phyloP scores from a whole-genome alignment of 2,797 vertebrate genomes.

The Phaenicophaeus curvirostris region DNA sequence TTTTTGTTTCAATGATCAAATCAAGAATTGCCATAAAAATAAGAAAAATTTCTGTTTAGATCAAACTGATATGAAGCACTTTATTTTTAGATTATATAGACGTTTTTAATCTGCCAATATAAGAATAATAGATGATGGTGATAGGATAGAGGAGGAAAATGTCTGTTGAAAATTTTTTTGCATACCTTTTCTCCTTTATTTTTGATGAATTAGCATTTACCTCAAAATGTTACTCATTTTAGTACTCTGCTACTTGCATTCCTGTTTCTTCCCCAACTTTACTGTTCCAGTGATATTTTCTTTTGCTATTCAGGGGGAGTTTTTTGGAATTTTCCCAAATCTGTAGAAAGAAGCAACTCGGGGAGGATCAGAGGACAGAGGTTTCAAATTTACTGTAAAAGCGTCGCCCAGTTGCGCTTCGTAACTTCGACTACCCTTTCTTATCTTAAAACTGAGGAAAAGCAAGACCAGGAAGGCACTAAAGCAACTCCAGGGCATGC shows the following conservation, averaged over 20 bases:
- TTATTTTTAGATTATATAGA: neutral
- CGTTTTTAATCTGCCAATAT: neutral
- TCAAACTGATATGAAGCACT: neutral
- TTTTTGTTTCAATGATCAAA: neutral
- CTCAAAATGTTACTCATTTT: neutral
- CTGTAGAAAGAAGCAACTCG: neutral
- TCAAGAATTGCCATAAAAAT: neutral
- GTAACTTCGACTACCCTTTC: neutral
- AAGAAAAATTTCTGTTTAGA: neutral
- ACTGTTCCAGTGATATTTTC: neutral
- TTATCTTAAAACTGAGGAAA: neutral
- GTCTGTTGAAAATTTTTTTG: neutral
- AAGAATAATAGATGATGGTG: neutral
- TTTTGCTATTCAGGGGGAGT: neutral
- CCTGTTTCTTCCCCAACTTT: neutral
- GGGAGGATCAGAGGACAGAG: neutral
- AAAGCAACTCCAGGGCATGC: rapidly evolving
- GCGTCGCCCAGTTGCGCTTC: neutral
- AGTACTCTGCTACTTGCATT: neutral
- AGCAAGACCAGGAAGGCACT: rapidly evolving
- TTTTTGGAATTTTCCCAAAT: neutral
- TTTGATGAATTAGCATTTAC: neutral
- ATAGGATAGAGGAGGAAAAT: neutral
- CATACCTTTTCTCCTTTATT: neutral
- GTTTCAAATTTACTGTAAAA: neutral